Percentiles rank a stretch among this genome's conserved stretches.
Conservation (phyloP, 2,888 invertebrate species). For the Sycophila texana region DNA sequence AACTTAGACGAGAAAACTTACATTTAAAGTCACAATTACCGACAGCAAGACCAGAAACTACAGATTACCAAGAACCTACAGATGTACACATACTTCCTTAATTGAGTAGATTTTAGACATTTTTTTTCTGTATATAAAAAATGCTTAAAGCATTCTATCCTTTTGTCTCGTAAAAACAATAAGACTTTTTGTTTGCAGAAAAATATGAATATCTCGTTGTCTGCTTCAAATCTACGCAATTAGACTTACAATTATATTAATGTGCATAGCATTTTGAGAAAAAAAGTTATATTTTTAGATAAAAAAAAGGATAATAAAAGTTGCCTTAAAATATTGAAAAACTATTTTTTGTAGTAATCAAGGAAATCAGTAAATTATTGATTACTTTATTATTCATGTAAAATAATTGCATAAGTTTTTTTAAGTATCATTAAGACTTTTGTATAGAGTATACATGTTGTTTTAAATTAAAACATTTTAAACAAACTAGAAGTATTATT, state of each 20-base stretch:
- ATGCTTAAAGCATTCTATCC: conserved; percentile 51
- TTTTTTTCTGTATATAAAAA: conserved; percentile 54
- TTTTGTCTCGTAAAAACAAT: conserved; percentile 28
- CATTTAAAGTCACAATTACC: conserved; percentile 80
- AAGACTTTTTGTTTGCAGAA: conserved; percentile 50
- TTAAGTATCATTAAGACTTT: conserved; percentile 46
- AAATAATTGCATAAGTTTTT: conserved; percentile 27
- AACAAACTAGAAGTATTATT: conserved; percentile 16
- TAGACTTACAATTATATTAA: conserved; percentile 22
- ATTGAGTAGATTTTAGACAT: conserved; percentile 23
- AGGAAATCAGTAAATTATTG: neutral
- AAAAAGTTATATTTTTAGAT: conserved; percentile 52
- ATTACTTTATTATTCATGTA: conserved; percentile 14
- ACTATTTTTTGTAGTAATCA: conserved; percentile 29
- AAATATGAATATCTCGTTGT: conserved; percentile 31
- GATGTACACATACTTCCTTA: conserved; percentile 58
- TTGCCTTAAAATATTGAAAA: conserved; percentile 50
- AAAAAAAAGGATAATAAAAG: conserved; percentile 3
- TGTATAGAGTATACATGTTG: conserved; percentile 18
- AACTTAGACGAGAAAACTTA: conserved; percentile 86
- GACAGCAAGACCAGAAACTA: too few relatives aligned
- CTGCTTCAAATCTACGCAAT: conserved; percentile 18
- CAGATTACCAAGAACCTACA: conserved; percentile 34
- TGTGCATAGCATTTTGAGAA: conserved; percentile 40
- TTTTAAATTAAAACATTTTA: conserved; percentile 16